Evolutionary conservation across 2,797 vertebrate species (phyloP).

Genomic region (Lophotriccus pileatus): DNA sequence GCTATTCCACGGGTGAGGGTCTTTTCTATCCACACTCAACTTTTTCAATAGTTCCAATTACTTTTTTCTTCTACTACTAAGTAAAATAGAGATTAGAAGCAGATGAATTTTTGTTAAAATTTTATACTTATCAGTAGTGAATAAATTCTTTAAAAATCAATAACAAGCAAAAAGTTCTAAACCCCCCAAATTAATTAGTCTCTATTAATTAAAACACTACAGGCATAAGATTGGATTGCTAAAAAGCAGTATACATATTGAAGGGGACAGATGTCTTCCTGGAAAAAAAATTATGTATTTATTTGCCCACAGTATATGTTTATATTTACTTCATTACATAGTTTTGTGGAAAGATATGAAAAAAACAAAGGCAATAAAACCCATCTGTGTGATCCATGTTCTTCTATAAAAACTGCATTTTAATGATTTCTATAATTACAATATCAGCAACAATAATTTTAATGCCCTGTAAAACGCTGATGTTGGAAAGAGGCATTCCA

Average conservation of each 20-base stretch:
- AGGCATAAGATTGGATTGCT: background rate
- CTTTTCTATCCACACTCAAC: background rate
- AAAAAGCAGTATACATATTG: background rate
- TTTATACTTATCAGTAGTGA: background rate
- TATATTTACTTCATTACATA: background rate
- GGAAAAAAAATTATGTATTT: background rate
- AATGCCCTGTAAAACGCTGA: background rate
- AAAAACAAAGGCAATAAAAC: background rate
- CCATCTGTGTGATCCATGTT: background rate
- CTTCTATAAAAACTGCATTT: background rate
- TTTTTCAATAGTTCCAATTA: background rate
- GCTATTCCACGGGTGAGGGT: accelerated
- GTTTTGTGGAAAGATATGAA: background rate
- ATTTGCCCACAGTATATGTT: background rate
- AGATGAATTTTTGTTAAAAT: background rate
- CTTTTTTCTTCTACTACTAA: background rate
- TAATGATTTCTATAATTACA: background rate
- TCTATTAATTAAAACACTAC: background rate
- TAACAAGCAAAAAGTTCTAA: background rate
- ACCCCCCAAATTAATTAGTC: background rate
- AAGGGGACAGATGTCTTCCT: background rate
- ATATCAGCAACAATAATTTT: background rate
- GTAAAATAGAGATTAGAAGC: background rate
- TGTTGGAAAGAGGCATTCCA: background rate
- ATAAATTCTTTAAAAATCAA: background rate